These are phyloP conservation scores for Trisateles emortualis DNA, from an alignment of 2,888 invertebrate genomes.

Conservation along the genomic window DNA sequence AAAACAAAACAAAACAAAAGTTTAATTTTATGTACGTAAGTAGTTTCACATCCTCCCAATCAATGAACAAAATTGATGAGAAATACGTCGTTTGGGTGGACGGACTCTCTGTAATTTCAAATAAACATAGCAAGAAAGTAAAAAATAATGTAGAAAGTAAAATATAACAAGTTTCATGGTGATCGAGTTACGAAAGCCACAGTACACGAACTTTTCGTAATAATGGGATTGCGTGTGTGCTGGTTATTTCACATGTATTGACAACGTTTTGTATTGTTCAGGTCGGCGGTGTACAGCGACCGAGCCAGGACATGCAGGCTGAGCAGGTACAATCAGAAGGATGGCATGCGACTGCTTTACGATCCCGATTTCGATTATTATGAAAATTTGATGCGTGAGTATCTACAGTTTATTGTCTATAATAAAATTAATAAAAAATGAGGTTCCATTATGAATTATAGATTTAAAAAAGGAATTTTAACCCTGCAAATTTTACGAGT, in stretches of 20 bases:
- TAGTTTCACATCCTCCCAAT: too few relatives aligned
- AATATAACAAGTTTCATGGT: not conserved
- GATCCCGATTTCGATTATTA: constrained; percentile 97
- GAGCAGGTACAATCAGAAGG: constrained; percentile 94
- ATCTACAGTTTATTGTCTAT: constrained; percentile 29
- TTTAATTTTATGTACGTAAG: too few relatives aligned
- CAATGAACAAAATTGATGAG: too few relatives aligned
- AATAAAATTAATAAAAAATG: not conserved
- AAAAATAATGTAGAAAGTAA: not conserved
- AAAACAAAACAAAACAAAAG: too few relatives aligned
- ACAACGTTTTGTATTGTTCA: constrained; percentile 52
- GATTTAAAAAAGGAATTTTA: too few relatives aligned
- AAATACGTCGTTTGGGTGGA: too few relatives aligned
- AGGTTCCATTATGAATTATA: too few relatives aligned
- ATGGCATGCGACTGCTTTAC: constrained; percentile 95
- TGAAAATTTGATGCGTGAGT: constrained; percentile 97
- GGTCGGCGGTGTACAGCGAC: constrained; percentile 95
- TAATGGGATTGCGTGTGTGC: constrained; percentile 34
- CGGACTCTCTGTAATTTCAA: too few relatives aligned
- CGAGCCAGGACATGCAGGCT: constrained; percentile 94
- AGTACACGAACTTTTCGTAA: constrained; percentile 19
- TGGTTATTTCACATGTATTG: constrained; percentile 21
- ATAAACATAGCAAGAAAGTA: too few relatives aligned
- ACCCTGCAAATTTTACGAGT: too few relatives aligned
- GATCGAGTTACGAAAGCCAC: not conserved